These are phyloP conservation scores for Habrosyne pyritoides DNA, from an alignment of 2,888 invertebrate species.

Conservation along the genomic window DNA sequence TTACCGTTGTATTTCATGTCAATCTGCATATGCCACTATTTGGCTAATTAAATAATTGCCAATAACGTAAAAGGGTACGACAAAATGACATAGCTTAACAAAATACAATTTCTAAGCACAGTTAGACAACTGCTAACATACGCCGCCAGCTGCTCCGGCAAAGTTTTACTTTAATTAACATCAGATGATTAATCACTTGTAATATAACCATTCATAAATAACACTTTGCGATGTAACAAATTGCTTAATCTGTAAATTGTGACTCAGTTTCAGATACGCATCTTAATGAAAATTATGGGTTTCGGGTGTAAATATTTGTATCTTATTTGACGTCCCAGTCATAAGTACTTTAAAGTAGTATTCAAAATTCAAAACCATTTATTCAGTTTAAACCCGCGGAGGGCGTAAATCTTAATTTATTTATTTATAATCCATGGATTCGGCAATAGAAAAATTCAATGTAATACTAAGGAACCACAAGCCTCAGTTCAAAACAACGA, in stretches of 20 bases:
- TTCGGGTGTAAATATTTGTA: not conserved
- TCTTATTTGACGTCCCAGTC: too few relatives aligned
- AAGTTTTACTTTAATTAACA: slow-evolving; percentile 49
- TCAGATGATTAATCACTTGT: slow-evolving; percentile 49
- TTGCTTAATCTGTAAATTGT: slow-evolving; percentile 21
- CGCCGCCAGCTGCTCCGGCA: slow-evolving; percentile 1
- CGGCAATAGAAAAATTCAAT: too few relatives aligned
- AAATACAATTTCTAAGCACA: not conserved
- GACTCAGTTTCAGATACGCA: slow-evolving; percentile 1
- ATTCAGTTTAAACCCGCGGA: too few relatives aligned
- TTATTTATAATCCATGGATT: too few relatives aligned
- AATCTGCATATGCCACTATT: not conserved
- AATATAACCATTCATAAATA: slow-evolving; percentile 37
- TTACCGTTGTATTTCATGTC: too few relatives aligned
- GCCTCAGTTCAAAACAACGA: too few relatives aligned
- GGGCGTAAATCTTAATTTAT: too few relatives aligned
- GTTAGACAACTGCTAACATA: not conserved
- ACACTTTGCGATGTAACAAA: slow-evolving; percentile 30
- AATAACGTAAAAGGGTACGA: not conserved
- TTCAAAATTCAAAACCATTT: too few relatives aligned
- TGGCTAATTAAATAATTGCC: not conserved
- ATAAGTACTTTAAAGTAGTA: too few relatives aligned
- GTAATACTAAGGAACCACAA: too few relatives aligned
- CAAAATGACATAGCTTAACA: not conserved
- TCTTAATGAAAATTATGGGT: not conserved